Conservation (phyloP, 2,888 invertebrate genomes). For the Melieria omissa region DNA sequence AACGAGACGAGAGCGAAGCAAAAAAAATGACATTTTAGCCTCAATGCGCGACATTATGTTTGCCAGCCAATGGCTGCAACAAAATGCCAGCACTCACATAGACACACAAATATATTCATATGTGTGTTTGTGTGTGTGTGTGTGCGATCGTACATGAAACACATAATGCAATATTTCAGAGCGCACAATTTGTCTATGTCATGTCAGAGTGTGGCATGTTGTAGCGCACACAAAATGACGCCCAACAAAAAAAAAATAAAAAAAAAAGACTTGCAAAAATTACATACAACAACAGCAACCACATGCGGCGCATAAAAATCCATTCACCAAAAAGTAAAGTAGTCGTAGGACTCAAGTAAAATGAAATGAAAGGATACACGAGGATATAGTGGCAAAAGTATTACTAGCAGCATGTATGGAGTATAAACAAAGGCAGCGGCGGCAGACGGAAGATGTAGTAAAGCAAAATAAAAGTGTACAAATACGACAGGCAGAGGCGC, state of each 20-base stretch:
- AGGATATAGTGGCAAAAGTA: neutral
- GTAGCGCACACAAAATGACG: neutral
- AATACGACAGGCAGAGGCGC: too few relatives aligned
- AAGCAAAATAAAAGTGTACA: too few relatives aligned
- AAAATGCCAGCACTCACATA: neutral
- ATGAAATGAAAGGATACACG: neutral
- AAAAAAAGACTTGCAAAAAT: neutral
- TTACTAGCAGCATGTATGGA: too few relatives aligned
- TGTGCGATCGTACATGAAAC: neutral
- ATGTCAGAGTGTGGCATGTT: conserved; percentile 35
- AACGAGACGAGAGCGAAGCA: too few relatives aligned
- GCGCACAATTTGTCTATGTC: conserved; percentile 41
- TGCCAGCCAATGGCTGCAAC: neutral
- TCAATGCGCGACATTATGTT: conserved; percentile 1
- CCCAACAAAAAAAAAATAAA: too few relatives aligned
- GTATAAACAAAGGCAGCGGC: too few relatives aligned
- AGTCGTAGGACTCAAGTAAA: too few relatives aligned
- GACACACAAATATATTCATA: neutral
- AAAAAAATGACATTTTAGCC: neutral
- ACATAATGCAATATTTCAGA: neutral
- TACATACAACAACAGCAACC: neutral
- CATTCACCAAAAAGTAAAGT: too few relatives aligned
- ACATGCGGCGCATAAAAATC: too few relatives aligned
- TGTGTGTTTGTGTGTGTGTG: neutral
- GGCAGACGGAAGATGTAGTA: too few relatives aligned